Conservation (phyloP, 2,888 invertebrate species). For the Ophion ventricosus region DNA sequence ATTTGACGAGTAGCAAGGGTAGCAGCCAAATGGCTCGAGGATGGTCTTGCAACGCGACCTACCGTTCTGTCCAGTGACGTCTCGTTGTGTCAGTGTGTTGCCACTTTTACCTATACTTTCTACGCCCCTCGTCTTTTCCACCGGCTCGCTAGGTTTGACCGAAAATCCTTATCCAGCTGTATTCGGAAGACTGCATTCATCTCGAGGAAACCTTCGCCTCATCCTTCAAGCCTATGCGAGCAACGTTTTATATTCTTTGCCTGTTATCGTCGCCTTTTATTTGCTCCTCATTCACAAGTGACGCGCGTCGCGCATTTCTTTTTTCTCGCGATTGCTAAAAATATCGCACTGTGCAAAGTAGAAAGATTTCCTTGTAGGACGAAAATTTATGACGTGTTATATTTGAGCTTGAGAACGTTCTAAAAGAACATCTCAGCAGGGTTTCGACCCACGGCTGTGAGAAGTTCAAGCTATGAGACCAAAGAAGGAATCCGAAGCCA, state of each 20-base stretch:
- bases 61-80: conserved; percentile 6
- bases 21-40: conserved; percentile 20
- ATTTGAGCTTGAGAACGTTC: too few species aligned
- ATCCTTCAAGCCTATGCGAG: not conserved
- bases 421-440: too few species aligned
- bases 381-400: too few species aligned
- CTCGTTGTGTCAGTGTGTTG: conserved; percentile 33
- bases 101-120: conserved; percentile 25
- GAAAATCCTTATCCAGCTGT: conserved; percentile 49
- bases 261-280: conserved; percentile 10
- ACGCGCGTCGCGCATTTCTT: too few species aligned
- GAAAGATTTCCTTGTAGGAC: too few species aligned
- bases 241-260: conserved; percentile 1
- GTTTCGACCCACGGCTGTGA: not conserved
- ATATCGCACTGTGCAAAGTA: too few species aligned
- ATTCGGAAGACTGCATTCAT: conserved; percentile 47
- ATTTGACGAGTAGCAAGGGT: conserved; percentile 54
- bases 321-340: too few species aligned
- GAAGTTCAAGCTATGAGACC: not conserved
- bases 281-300: not conserved
- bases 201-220: conserved; percentile 24
- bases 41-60: conserved; percentile 12
- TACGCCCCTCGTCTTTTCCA: not conserved
- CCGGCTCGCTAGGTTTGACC: conserved; percentile 15
- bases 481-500: not conserved